Base-by-base conservation (phyloP, 1,140 invertebrate species). In the Bactericera cockerelli region DNA sequence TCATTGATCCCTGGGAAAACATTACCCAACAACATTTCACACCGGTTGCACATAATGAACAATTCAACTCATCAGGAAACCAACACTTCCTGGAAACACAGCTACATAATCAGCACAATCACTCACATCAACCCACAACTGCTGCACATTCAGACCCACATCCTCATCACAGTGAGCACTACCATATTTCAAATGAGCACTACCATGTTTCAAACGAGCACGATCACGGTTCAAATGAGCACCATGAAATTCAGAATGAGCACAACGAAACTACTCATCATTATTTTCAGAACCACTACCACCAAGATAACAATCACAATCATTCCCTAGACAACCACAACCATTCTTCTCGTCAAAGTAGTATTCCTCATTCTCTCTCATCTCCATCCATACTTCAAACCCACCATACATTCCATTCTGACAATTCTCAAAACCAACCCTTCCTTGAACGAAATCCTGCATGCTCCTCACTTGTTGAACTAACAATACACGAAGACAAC, bases 1-100 rank as follows among this genome's bases (percentile, higher is more conserved):
- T 63, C 67, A 55, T 68, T 64, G 76, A 77, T 72, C 76, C 76
- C 60, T 77, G 76, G 76, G 74, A 77, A 38, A 57, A 61, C 58
- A 58, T 36, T 24, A 26, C 42, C n/a, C 55, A 60, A 42, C 19
- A 60, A 42, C 58, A 58, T 14, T n/a, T n/a, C n/a, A n/a, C n/a
- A n/a, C n/a, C n/a, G n/a, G n/a, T n/a, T n/a, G n/a, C n/a, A n/a
- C n/a, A n/a, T n/a, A n/a, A n/a, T n/a, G n/a, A n/a, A n/a, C n/a
- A n/a, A n/a, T n/a, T n/a, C n/a, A n/a, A n/a, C n/a, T n/a, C n/a
- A n/a, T n/a, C n/a, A n/a, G n/a, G n/a, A n/a, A n/a, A n/a, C n/a
- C n/a, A n/a, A n/a, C n/a, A n/a, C n/a, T n/a, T n/a, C n/a, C n/a
- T n/a, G n/a, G n/a, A n/a, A n/a, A n/a, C n/a, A n/a, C n/a, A n/a